Base-by-base conservation (phyloP, 1,140 invertebrate species). In the Scylla paramamosain region DNA sequence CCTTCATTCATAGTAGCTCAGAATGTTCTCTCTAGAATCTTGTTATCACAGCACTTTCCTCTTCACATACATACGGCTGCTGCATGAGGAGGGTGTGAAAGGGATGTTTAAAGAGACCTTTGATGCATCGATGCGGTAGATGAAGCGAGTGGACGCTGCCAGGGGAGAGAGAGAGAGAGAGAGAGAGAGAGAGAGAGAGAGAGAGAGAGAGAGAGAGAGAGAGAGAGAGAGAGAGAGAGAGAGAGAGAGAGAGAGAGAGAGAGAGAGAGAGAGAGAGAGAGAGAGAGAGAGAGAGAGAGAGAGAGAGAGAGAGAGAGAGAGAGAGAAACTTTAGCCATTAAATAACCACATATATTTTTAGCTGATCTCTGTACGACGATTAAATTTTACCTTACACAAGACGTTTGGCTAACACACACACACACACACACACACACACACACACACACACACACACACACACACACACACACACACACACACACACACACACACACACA, bases 401-500 rank as follows among this genome's bases (percentile, higher is more conserved):
- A n/a, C n/a, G n/a, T n/a, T n/a, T n/a, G n/a, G n/a, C n/a, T n/a
- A n/a, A 77, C 67, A 77, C 67, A 77, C 67, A 77, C 67, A n/a
- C n/a, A n/a, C n/a, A n/a, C n/a, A n/a, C n/a, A n/a, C n/a, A n/a
- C n/a, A n/a, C n/a, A n/a, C n/a, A n/a, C n/a, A n/a, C n/a, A 84
- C 83, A 84, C 83, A 84, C 83, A 84, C 83, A 84, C 83, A 84
- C 83, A 84, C 83, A 84, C 83, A 84, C 83, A 84, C 83, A 84
- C 83, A 84, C 83, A 84, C 83, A 84, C 83, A 84, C 83, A 84
- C 83, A 84, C 83, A 84, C 83, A 84, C 83, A 84, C 83, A 84
- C 83, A 84, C 83, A 84, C 83, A 84, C 83, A 84, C 83, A 84
- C 83, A 84, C 83, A 84, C 83, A 84, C 83, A 84, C 83, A 86